phyloP scores from a whole-genome alignment of 2,797 vertebrate genomes.

The Nyctalus aviator region DNA sequence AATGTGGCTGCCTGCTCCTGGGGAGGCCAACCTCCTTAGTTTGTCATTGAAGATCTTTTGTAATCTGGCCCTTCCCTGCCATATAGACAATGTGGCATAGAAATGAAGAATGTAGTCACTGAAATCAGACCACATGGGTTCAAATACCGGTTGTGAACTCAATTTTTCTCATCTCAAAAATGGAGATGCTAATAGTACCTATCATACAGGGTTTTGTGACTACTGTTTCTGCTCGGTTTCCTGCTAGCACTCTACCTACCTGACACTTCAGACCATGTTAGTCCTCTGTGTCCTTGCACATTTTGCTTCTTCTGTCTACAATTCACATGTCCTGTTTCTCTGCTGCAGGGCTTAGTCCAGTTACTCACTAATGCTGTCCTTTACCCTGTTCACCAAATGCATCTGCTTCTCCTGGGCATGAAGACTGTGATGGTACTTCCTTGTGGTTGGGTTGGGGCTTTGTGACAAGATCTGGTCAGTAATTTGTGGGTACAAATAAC shows the following conservation, averaged over 20 bases:
- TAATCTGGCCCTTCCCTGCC: background rate
- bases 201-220: background rate
- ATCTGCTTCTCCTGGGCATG: background rate
- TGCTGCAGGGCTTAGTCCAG: background rate
- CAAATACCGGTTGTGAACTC: background rate
- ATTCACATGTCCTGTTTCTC: background rate
- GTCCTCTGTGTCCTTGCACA: background rate
- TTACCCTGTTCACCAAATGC: background rate
- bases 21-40: background rate
- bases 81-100: background rate
- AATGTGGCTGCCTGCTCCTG: background rate
- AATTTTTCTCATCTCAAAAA: background rate
- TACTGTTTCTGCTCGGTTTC: background rate
- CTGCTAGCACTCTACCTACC: background rate
- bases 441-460: background rate
- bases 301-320: background rate
- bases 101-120: background rate
- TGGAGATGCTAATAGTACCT: background rate
- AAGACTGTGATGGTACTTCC: too few relatives aligned
- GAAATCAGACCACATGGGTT: background rate
- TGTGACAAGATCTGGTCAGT: background rate
- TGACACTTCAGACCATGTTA: background rate
- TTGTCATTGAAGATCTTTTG: background rate
- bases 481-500: background rate
- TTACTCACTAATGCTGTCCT: background rate